Conservation (phyloP, 2,113 vertebrate species). For the Ctenodactylus gundi region DNA sequence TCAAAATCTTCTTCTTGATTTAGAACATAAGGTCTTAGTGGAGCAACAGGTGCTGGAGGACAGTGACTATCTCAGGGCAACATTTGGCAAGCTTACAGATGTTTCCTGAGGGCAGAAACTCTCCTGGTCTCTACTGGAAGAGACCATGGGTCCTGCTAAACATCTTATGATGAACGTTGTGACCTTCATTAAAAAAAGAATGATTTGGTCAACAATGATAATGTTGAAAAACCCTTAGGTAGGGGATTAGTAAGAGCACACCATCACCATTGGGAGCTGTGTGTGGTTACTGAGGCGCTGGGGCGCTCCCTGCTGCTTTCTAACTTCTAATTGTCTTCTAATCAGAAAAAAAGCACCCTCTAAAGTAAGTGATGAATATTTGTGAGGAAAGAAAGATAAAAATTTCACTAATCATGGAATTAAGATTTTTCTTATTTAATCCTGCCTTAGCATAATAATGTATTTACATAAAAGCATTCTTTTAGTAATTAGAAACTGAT, state of each 20-base stretch:
- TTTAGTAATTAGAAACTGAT: not conserved
- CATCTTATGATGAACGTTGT: not conserved
- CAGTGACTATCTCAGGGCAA: no score
- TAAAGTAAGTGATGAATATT: not conserved
- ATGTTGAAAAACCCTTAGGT: not conserved
- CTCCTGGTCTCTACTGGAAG: not conserved
- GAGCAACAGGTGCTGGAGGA: no score
- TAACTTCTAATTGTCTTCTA: conserved; percentile 21
- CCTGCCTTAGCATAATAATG: conserved; percentile 21
- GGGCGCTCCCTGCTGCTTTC: conserved; percentile 54
- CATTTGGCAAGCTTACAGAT: not conserved
- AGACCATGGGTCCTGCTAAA: not conserved
- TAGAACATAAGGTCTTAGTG: no score
- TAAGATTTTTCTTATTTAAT: conserved; percentile 12
- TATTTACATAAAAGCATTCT: not conserved
- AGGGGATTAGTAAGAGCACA: conserved; percentile 62
- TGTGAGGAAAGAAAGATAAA: not conserved
- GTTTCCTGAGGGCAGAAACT: not conserved
- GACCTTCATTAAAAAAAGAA: not conserved
- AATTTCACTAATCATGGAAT: not conserved
- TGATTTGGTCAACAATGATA: not conserved
- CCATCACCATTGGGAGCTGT: conserved; percentile 58
- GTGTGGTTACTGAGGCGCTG: conserved; percentile 66
- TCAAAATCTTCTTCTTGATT: conserved; percentile 75
- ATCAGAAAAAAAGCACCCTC: conserved; percentile 65